phyloP scores from a whole-genome alignment of 2,113 vertebrate species.

The Pitta sordida region DNA sequence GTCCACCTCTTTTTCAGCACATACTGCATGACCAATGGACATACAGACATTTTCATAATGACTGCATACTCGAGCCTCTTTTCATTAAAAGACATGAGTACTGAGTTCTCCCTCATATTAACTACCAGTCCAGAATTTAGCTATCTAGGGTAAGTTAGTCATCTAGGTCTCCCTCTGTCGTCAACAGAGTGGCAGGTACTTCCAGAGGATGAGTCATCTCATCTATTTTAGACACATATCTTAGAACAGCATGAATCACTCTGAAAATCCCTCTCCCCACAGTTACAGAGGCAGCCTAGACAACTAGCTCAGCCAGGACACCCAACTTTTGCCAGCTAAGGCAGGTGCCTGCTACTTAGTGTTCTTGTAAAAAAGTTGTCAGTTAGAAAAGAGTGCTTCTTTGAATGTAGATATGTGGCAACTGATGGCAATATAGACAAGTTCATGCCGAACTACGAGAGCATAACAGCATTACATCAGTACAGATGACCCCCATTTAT shows the following conservation, averaged over 20 bases:
- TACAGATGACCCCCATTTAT: no score
- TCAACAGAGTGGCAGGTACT: slow-evolving; percentile 52
- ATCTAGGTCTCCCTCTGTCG: slow-evolving; percentile 53
- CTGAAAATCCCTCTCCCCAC: slow-evolving; percentile 20
- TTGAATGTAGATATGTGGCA: background rate
- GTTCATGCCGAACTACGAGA: background rate
- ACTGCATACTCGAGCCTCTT: background rate
- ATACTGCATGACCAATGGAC: background rate
- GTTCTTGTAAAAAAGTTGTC: background rate
- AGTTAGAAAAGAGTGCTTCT: background rate
- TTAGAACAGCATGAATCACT: slow-evolving; percentile 40
- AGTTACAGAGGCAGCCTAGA: background rate
- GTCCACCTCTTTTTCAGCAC: background rate
- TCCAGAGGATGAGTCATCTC: slow-evolving; percentile 41
- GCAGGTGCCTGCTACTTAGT: background rate
- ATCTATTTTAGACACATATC: slow-evolving; percentile 48
- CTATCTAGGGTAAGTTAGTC: slow-evolving; percentile 40
- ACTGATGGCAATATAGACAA: background rate
- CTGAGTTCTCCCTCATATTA: background rate
- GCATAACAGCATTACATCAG: background rate
- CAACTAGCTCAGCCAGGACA: background rate
- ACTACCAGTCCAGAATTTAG: background rate
- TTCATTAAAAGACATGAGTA: background rate
- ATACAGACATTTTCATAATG: background rate
- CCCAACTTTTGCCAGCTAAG: background rate